Evolutionary conservation across 2,888 invertebrate genomes (phyloP), one percentile per base, ranked within the genome.

Genomic region (Bedellia somnulentella): DNA sequence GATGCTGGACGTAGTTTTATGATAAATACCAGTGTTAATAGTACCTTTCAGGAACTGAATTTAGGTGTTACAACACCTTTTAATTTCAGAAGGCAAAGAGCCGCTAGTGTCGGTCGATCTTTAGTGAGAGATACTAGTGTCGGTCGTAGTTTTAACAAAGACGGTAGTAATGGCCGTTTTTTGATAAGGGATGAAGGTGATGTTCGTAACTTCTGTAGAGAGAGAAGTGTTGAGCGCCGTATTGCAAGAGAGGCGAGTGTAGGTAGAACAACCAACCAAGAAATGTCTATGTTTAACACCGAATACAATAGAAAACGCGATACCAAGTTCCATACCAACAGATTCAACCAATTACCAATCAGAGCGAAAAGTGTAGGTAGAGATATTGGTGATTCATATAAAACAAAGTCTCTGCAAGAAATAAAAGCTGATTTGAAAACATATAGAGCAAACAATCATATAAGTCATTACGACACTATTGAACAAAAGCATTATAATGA

Each of bases 311-410:
- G n/a, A n/a, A n/a, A n/a, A n/a, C 15, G 5, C 4, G 15, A 17
- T 5, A 9, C 4, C 5, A 16, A 21, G 10, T n/a, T 28, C 6
- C 11, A 39, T 31, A 41, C 36, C 21, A 41, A 39, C 23, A 21
- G 8, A 11, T 59, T 52, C 34, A 47, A 49, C 35, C 55, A n/a
- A n/a, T n/a, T n/a, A n/a, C n/a, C n/a, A n/a, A n/a, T n/a, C n/a
- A n/a, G 71, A 18, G 68, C 70, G 0, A 44, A 54, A 34, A 71
- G 71, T 42, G 53, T 71, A 14, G 68, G 68, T n/a, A 51, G 53
- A 11, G 38, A 40, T 5, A 18, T 27, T 5, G 10, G n/a, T n/a
- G n/a, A n/a, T n/a, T n/a, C n/a, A n/a, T n/a, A n/a, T n/a, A n/a
- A n/a, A 51, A 34, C 51, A 42, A 39, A 60, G 47, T 37, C n/a